These are phyloP conservation scores for Alca torda DNA, from an alignment of 2,797 vertebrate species.

Conservation along the genomic window DNA sequence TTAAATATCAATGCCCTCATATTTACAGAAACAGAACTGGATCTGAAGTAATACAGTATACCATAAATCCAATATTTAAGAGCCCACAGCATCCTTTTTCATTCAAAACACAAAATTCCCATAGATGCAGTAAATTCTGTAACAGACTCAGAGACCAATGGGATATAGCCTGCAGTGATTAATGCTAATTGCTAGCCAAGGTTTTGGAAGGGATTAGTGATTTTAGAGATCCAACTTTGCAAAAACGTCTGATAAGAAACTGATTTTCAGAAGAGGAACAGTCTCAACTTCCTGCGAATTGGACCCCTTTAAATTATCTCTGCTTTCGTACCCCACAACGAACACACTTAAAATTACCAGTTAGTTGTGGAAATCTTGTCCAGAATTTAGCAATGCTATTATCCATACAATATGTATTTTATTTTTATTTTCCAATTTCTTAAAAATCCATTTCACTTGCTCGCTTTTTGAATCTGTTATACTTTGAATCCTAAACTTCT, in stretches of 20 bases:
- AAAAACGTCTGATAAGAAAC: not conserved
- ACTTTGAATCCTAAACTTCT: not conserved
- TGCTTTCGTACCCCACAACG: not conserved
- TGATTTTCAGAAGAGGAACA: not conserved
- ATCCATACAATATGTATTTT: not conserved
- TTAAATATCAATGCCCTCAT: not conserved
- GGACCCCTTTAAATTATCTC: not conserved
- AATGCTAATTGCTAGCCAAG: not conserved
- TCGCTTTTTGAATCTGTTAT: not conserved
- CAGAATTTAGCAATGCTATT: not conserved
- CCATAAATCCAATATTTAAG: not conserved
- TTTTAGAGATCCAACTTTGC: not conserved
- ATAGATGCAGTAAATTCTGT: not conserved
- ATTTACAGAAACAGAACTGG: not conserved
- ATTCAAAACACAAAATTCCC: not conserved
- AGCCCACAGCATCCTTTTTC: not conserved
- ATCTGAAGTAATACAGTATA: not conserved
- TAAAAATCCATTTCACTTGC: not conserved
- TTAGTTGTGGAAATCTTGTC: not conserved
- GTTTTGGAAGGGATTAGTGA: not conserved
- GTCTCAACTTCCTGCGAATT: not conserved
- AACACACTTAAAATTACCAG: not conserved
- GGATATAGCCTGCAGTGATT: not conserved
- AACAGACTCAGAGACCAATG: not conserved
- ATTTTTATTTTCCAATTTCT: conserved; percentile 4